A percentile compares a stretch with the other conserved stretches of the same genome.
These are phyloP conservation scores for Siderastrea siderea DNA, from an alignment of 92 coral and sea anemone genomes.

Conservation along the genomic window DNA sequence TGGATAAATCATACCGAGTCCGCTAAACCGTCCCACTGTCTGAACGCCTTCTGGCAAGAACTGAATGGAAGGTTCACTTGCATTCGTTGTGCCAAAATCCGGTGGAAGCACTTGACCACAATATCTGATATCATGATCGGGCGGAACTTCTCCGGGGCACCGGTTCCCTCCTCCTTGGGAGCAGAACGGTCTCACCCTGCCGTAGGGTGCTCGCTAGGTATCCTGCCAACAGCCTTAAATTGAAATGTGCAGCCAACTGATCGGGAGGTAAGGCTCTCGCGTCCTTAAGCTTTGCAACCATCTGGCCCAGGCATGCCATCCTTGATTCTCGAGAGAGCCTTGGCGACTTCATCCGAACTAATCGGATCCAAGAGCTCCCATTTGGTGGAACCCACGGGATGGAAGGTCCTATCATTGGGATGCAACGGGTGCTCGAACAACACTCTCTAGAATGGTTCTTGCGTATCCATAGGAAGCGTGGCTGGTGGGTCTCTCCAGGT, in stretches of 20 bases:
- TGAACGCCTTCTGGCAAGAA: conserved; percentile 38
- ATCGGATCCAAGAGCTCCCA: background rate
- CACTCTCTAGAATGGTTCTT: background rate
- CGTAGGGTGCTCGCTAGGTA: background rate
- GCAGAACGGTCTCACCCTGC: conserved; percentile 31
- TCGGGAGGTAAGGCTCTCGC: background rate
- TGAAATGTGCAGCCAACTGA: background rate
- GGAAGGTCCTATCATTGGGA: background rate
- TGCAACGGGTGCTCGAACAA: background rate
- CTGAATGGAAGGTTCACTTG: conserved; percentile 9
- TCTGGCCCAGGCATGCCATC: background rate
- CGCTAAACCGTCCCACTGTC: conserved; percentile 34
- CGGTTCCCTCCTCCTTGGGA: background rate
- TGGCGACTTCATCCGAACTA: background rate
- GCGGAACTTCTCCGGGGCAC: background rate
- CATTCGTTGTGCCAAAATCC: conserved; percentile 23
- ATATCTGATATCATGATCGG: conserved; percentile 27
- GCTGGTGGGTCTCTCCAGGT: background rate
- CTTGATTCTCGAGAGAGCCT: background rate
- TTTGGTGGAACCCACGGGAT: background rate
- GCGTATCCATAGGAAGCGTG: background rate
- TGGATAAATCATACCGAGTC: conserved; percentile 13
- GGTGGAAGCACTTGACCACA: conserved; percentile 30
- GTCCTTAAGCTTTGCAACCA: background rate
- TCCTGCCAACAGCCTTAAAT: conserved; percentile 26